Percentiles rank a stretch among this genome's conserved stretches.
Evolutionary conservation across 1,140 invertebrate genomes (phyloP).

Genomic region (Drosophila ohnishii): DNA sequence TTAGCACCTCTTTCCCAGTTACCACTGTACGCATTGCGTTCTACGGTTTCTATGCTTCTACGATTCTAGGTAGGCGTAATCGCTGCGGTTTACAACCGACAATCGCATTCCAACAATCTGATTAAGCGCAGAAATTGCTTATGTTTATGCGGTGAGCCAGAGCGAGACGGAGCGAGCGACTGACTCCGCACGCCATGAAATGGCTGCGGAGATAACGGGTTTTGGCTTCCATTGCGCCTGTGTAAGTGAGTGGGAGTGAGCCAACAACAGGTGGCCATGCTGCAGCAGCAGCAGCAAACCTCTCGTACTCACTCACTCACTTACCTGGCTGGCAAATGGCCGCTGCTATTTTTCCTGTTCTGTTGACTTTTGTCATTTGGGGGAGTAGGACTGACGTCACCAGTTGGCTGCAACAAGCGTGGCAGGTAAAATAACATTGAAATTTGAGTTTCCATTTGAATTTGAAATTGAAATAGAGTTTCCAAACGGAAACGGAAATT

Average conservation of each 20-base stretch:
- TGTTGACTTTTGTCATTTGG: conserved; percentile 14
- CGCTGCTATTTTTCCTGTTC: not conserved
- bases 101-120: conserved; percentile 37
- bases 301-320: conserved; percentile 18
- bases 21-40: conserved; percentile 15
- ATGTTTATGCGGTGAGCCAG: conserved; percentile 18
- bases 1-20: not conserved
- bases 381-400: conserved; percentile 43
- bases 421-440: conserved; percentile 66
- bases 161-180: conserved; percentile 25
- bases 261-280: conserved; percentile 73
- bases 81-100: conserved; percentile 32
- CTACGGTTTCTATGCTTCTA: conserved; percentile 14
- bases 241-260: conserved; percentile 21
- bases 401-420: conserved; percentile 19
- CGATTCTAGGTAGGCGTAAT: conserved; percentile 64
- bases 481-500: conserved; percentile 73
- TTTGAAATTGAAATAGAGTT: conserved; percentile 14
- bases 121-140: conserved; percentile 28
- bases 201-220: conserved; percentile 66
- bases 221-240: conserved; percentile 28
- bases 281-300: not conserved
- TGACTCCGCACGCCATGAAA: conserved; percentile 41
- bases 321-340: conserved; percentile 55
- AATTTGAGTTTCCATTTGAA: conserved; percentile 16